Evolutionary conservation across 1,140 invertebrate species (phyloP).

Genomic region (Drosophila rufa): DNA sequence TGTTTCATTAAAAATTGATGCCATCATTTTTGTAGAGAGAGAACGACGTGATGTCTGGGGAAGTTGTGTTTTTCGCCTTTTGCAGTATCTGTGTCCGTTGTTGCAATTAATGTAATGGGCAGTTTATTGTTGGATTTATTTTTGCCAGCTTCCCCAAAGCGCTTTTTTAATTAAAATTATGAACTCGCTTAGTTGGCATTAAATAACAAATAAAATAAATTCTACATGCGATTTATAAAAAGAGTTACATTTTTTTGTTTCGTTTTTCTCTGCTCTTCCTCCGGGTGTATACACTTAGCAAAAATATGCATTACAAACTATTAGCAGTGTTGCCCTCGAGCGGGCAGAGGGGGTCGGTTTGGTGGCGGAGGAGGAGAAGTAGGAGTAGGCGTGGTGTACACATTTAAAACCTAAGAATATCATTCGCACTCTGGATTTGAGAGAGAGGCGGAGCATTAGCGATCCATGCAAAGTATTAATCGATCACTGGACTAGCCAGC

Average conservation of each 20-base stretch:
- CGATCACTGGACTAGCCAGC: slow-evolving; percentile 11
- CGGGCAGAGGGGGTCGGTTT: slow-evolving; percentile 23
- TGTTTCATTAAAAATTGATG: slow-evolving; percentile 75
- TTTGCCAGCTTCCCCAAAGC: slow-evolving; percentile 23
- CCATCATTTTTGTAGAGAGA: slow-evolving; percentile 65
- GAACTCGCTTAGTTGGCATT: slow-evolving; percentile 78
- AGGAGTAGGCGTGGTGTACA: slow-evolving; percentile 55
- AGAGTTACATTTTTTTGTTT: slow-evolving; percentile 20
- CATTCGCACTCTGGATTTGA: slow-evolving; percentile 36
- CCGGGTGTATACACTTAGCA: slow-evolving; percentile 79
- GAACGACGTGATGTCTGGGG: slow-evolving; percentile 33
- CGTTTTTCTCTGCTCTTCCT: slow-evolving; percentile 36
- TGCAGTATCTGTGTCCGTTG: slow-evolving; percentile 14
- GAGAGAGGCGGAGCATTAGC: slow-evolving; percentile 25
- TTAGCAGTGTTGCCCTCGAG: slow-evolving; percentile 55
- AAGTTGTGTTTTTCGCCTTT: slow-evolving; percentile 18
- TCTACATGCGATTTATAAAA: slow-evolving; percentile 63
- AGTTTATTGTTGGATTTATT: slow-evolving; percentile 32
- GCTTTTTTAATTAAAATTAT: slow-evolving; percentile 71
- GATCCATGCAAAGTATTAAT: slow-evolving; percentile 11
- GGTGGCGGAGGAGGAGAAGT: slow-evolving; percentile 19
- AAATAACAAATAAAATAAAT: slow-evolving; percentile 80
- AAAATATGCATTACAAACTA: slow-evolving; percentile 72
- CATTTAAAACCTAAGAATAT: slow-evolving; percentile 66
- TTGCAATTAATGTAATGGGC: slow-evolving; percentile 42